Conservation (phyloP, 1,140 invertebrate genomes). For the Eumeta japonica region DNA sequence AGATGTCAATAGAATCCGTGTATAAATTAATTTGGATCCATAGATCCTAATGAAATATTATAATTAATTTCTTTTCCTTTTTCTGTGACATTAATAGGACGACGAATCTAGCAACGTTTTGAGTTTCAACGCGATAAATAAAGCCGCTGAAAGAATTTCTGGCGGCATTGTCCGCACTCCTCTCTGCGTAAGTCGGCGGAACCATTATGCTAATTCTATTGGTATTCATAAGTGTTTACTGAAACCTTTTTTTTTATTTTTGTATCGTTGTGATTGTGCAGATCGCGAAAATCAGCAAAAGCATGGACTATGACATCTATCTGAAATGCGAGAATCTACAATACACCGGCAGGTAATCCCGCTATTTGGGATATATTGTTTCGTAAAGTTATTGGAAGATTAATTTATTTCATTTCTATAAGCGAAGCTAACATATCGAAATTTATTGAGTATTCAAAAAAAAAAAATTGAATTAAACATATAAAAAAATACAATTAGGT, state of each 20-base stretch:
- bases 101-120: constrained; percentile 23
- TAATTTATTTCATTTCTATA: not conserved
- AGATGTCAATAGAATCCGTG: too few species aligned
- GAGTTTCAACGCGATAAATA: constrained; percentile 38
- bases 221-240: not conserved
- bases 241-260: constrained; percentile 11
- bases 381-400: not conserved
- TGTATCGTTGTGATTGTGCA: too few species aligned
- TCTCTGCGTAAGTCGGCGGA: constrained; percentile 45
- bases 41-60: too few species aligned
- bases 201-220: constrained; percentile 3
- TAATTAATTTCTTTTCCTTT: too few species aligned
- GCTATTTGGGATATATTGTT: too few species aligned
- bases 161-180: constrained; percentile 45
- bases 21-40: too few species aligned
- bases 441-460: not conserved
- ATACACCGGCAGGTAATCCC: constrained; percentile 46
- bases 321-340: constrained; percentile 51
- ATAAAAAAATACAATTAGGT: not conserved
- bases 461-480: not conserved
- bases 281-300: constrained; percentile 47
- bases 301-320: constrained; percentile 45
- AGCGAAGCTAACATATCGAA: not conserved
- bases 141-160: constrained; percentile 39
- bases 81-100: too few species aligned